Conservation (phyloP, 2,888 invertebrate species). For the Aelia acuminata region DNA sequence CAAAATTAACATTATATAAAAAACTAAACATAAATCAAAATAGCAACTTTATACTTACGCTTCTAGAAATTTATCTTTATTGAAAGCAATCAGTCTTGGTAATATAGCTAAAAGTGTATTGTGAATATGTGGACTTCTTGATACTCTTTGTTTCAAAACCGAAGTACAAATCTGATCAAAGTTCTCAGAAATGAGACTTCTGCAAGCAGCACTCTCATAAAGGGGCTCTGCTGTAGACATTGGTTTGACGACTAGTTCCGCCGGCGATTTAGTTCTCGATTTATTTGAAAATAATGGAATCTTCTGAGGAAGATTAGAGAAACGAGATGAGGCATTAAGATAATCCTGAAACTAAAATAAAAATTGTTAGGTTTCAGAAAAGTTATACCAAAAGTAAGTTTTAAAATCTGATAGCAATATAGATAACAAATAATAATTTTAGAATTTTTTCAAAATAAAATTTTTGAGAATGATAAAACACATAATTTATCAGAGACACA, state of each 20-base stretch:
- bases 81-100: slow-evolving; percentile 94
- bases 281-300: slow-evolving; percentile 62
- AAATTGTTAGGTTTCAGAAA: background rate
- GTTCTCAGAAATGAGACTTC: slow-evolving; percentile 84
- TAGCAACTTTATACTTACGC: slow-evolving; percentile 69
- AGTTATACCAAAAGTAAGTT: no score
- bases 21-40: background rate
- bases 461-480: no score
- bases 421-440: no score
- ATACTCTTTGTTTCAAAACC: slow-evolving; percentile 82
- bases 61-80: slow-evolving; percentile 83
- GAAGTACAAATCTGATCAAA: slow-evolving; percentile 85
- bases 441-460: no score
- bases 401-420: no score
- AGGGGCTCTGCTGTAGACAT: slow-evolving; percentile 61
- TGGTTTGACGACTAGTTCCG: slow-evolving; percentile 59
- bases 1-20: background rate
- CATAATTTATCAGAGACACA: no score
- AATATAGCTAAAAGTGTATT: slow-evolving; percentile 88
- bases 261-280: slow-evolving; percentile 57
- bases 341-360: slow-evolving; percentile 51
- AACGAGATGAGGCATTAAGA: slow-evolving; percentile 43
- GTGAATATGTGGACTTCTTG: slow-evolving; percentile 84
- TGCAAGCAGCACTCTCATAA: slow-evolving; percentile 82
- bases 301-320: slow-evolving; percentile 53